A percentile compares a stretch with the other conserved stretches of the same genome.
These are phyloP conservation scores for Megamerina dolium DNA, from an alignment of 2,888 invertebrate species.

Conservation along the genomic window DNA sequence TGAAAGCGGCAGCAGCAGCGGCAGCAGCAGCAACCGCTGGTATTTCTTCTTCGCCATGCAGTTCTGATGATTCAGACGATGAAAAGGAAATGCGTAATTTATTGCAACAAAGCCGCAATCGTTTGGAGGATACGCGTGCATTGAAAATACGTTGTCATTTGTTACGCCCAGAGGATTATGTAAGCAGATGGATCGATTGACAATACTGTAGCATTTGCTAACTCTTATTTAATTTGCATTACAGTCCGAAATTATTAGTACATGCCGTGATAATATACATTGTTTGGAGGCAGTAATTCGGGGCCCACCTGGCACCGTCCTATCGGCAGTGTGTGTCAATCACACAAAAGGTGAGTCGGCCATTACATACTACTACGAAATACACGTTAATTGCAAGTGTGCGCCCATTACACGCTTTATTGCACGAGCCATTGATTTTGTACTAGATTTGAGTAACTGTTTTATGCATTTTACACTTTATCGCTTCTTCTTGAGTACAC, in stretches of 20 bases:
- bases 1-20: slow-evolving; percentile 41
- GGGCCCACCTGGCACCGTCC: slow-evolving; percentile 50
- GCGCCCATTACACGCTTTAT: slow-evolving; percentile 48
- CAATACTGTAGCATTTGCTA: not conserved
- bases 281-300: slow-evolving; percentile 68
- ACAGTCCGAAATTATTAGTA: slow-evolving; percentile 77
- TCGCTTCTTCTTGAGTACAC: slow-evolving; percentile 38
- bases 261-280: slow-evolving; percentile 80
- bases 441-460: slow-evolving; percentile 42
- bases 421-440: slow-evolving; percentile 43
- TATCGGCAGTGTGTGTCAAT: slow-evolving; percentile 54
- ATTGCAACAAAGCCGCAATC: slow-evolving; percentile 43
- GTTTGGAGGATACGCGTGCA: slow-evolving; percentile 46
- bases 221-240: not conserved
- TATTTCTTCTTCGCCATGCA: too few relatives aligned
- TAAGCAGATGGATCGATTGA: slow-evolving; percentile 31
- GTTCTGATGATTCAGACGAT: slow-evolving; percentile 44
- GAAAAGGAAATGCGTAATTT: slow-evolving; percentile 48
- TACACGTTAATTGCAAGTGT: slow-evolving; percentile 42
- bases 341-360: slow-evolving; percentile 57
- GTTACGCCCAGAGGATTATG: slow-evolving; percentile 49
- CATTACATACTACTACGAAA: slow-evolving; percentile 22
- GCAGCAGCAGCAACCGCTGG: slow-evolving; percentile 32
- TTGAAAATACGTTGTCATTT: slow-evolving; percentile 48
- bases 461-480: slow-evolving; percentile 43